A percentile compares a stretch with the other conserved stretches of the same genome.
These are phyloP conservation scores for Coleophora flavipennella DNA, from an alignment of 2,888 invertebrate species.

Conservation along the genomic window DNA sequence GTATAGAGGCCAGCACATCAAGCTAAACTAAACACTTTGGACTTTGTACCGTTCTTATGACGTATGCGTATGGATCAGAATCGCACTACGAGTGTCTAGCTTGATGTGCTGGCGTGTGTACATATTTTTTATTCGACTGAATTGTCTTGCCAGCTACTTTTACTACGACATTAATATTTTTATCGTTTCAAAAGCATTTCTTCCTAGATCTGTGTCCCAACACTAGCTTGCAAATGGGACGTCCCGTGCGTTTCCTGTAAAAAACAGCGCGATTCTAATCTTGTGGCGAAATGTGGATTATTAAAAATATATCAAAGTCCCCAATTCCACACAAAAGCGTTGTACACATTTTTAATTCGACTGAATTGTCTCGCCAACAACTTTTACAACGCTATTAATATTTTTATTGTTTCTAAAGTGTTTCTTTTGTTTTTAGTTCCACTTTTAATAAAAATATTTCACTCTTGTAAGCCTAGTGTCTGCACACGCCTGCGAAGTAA, in stretches of 20 bases:
- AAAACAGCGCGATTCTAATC: slow-evolving; percentile 47
- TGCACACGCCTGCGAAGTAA: too few species aligned
- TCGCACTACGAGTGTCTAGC: too few species aligned
- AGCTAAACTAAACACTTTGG: too few species aligned
- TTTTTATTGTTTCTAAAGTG: slow-evolving; percentile 56
- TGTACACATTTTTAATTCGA: slow-evolving; percentile 22
- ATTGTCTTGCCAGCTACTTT: too few species aligned
- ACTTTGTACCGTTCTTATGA: too few species aligned
- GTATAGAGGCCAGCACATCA: too few species aligned
- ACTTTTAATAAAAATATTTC: slow-evolving; percentile 30
- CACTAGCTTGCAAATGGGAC: slow-evolving; percentile 1
- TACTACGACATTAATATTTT: too few species aligned
- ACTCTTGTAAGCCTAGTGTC: too few species aligned
- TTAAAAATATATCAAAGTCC: slow-evolving; percentile 49
- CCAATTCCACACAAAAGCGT: slow-evolving; percentile 6
- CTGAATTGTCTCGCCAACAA: slow-evolving; percentile 20
- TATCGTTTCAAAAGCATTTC: too few species aligned
- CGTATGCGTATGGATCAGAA: too few species aligned
- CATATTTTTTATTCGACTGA: too few species aligned
- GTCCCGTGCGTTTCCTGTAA: slow-evolving; percentile 35
- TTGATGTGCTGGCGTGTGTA: too few species aligned
- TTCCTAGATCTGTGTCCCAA: not conserved
- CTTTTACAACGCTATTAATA: slow-evolving; percentile 53
- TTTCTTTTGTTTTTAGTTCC: slow-evolving; percentile 52
- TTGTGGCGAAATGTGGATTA: slow-evolving; percentile 40